These are phyloP conservation scores for Cerastoderma edule DNA, from an alignment of 2,888 invertebrate species.

Conservation along the genomic window DNA sequence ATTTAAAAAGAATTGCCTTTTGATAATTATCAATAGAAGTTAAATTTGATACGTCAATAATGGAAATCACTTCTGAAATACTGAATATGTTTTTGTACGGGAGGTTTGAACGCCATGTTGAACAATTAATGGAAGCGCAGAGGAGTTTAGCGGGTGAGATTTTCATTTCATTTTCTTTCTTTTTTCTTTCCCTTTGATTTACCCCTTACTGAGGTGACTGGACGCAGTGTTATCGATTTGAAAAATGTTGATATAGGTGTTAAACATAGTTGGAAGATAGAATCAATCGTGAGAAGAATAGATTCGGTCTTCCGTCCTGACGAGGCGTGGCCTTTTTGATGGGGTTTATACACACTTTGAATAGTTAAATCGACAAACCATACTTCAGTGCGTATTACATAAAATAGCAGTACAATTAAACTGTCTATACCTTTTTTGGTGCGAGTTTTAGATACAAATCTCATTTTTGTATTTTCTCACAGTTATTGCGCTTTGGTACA, in stretches of 20 bases:
- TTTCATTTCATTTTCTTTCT: not conserved
- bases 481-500: too few species aligned
- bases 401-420: too few species aligned
- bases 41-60: too few species aligned
- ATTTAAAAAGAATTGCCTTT: too few species aligned
- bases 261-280: not conserved
- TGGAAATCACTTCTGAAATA: constrained; percentile 42
- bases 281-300: not conserved
- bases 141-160: not conserved
- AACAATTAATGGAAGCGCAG: constrained; percentile 10
- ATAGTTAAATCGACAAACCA: too few species aligned
- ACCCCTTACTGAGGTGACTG: not conserved
- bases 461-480: too few species aligned
- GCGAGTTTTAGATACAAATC: too few species aligned
- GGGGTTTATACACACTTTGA: too few species aligned
- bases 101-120: constrained; percentile 29
- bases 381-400: too few species aligned
- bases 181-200: not conserved
- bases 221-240: not conserved
- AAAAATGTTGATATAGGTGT: not conserved
- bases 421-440: too few species aligned
- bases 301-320: not conserved
- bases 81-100: constrained; percentile 45
- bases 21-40: too few species aligned
- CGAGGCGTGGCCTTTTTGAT: too few species aligned